Evolutionary conservation across 1,140 invertebrate species (phyloP), one percentile per base, ranked within the genome.

Genomic region (Centruroides vittatus): DNA sequence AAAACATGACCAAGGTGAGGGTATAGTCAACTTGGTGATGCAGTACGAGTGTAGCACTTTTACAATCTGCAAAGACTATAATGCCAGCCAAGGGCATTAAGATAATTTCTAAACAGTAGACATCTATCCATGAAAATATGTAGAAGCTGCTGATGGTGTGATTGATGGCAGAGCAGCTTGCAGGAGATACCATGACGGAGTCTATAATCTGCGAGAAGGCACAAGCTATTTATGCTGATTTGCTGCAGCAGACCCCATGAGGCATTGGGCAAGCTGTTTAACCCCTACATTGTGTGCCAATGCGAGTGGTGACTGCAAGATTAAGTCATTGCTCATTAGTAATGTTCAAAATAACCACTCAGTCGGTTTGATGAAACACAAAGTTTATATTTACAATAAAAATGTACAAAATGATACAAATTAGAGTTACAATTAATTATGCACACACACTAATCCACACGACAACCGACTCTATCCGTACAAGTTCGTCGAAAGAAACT

Each of bases 1-100:
- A 57, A 61, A 61, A 36, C 13, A 47, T 61, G 59, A 61, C 7
- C 36, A 47, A 51, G 59, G 54, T 41, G 54, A 4, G 13, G 7
- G 48, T 23, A 12, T 57, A 46, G n/a, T 35, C 23, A 53, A 61
- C 52, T 50, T 56, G 9, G 46, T 41, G 12, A 61, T 6, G 11
- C 53, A 55, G 54, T 61, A 57, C 35, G 46, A 48, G 9, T 36
- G 9, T 13, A 57, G 35, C n/a, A 56, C 9, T 10, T 47, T 53
- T 34, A 61, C 5, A 3, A 61, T 61, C 5, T 61, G 34, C 13
- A 49, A 49, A 49, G 48, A 3, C 48, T 49, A 49, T 49, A 49
- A 49, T n/a, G 9, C 48, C n/a, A 49, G 48, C 48, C n/a, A 49
- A 49, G 48, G 48, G 48, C 48, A 3, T 49, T 49, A 49, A 49